Evolutionary conservation across 2,888 invertebrate species (phyloP), one percentile per base, ranked within the genome.

Genomic region (Microchrysa polita): DNA sequence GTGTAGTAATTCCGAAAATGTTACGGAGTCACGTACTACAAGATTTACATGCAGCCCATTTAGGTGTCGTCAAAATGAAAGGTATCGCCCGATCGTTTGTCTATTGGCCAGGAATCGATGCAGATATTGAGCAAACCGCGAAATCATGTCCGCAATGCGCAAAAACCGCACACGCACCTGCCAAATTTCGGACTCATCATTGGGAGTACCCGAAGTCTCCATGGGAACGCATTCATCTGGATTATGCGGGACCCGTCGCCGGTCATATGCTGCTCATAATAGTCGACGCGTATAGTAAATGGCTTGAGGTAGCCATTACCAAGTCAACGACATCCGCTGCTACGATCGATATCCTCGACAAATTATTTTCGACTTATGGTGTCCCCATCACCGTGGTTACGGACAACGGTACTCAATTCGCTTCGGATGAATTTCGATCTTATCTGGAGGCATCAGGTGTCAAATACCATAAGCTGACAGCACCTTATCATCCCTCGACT

Each of bases 341-440:
- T n/a, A 74, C 76, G 23, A 76, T 74, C 1, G 23, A 57, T 34
- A 44, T 73, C 1, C 67, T 42, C 12, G 44, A 73, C 16, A 55
- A 73, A 14, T 72, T 74, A 52, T 75, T 76, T 71, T 16, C 59
- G 18, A 73, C 72, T 52, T 75, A 72, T 61, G 74, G 77, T 14
- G 23, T 76, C 52, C 76, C 73, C 12, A 22, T 18, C 44, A 40
- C 52, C 22, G 55, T 76, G 10, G 74, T 77, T 27, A 57, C 74
- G 0, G 77, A 77, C 61, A 77, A 78, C 55, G 78, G 59, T 18
- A 65, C 73, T 23, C 53, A 63, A 22, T 73, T 74, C 23, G 73
- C 20, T 5, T 74, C 75, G 10, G 27, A 53, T 16, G 63, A 75
- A 60, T 75, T 74, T 42, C 14, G 53, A 16, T 40, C 59, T 1